These are phyloP conservation scores for Atethmia centrago DNA, from an alignment of 2,888 invertebrate species.

Conservation along the genomic window DNA sequence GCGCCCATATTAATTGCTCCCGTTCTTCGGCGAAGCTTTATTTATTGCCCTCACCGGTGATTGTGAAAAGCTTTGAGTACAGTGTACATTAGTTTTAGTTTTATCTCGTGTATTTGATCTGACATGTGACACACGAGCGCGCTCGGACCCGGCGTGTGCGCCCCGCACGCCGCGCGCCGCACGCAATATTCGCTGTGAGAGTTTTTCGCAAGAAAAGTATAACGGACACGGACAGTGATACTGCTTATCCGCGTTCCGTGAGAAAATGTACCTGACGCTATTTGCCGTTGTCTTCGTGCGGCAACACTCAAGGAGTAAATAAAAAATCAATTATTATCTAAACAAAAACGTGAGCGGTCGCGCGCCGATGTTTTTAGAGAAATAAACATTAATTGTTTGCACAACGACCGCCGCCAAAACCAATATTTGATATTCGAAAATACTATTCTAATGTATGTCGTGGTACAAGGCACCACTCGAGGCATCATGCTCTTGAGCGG, in stretches of 20 bases:
- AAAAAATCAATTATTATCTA: slow-evolving; percentile 89
- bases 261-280: slow-evolving; percentile 80
- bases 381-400: slow-evolving; percentile 89
- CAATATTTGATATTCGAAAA: slow-evolving; percentile 90
- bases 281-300: slow-evolving; percentile 82
- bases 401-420: slow-evolving; percentile 88
- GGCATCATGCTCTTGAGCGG: slow-evolving; percentile 86
- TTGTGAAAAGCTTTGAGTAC: slow-evolving; percentile 89
- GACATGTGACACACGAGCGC: slow-evolving; percentile 85
- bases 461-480: slow-evolving; percentile 80
- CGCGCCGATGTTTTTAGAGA: slow-evolving; percentile 89
- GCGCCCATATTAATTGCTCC: slow-evolving; percentile 90
- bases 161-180: slow-evolving; percentile 42
- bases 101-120: slow-evolving; percentile 87
- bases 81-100: slow-evolving; percentile 88
- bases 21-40: slow-evolving; percentile 90
- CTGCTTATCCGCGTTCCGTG: slow-evolving; percentile 74
- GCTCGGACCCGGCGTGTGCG: slow-evolving; percentile 65
- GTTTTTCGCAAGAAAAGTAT: slow-evolving; percentile 76
- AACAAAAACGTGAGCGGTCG: slow-evolving; percentile 88
- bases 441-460: slow-evolving; percentile 90
- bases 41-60: slow-evolving; percentile 88
- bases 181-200: slow-evolving; percentile 63
- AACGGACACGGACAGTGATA: slow-evolving; percentile 65
- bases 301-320: slow-evolving; percentile 85